Conservation (phyloP, 2,113 vertebrate genomes). For the Anseranas semipalmata region DNA sequence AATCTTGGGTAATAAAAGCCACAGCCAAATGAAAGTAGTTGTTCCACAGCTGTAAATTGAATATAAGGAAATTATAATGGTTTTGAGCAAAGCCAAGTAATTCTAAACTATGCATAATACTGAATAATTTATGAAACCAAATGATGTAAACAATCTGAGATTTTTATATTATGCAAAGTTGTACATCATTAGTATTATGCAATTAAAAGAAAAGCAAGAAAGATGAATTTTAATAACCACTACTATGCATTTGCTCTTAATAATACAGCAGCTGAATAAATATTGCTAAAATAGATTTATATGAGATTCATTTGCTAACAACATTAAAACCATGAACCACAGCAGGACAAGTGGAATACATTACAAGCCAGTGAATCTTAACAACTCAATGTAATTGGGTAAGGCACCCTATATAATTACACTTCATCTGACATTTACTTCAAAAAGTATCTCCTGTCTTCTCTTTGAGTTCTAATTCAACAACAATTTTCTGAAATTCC, state of each 20-base stretch:
- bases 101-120: slow-evolving; percentile 36
- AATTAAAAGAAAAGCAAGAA: slow-evolving; percentile 56
- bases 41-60: slow-evolving; percentile 92
- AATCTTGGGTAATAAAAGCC: slow-evolving; percentile 98
- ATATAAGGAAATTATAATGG: slow-evolving; percentile 44
- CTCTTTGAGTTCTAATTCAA: not conserved
- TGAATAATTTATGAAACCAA: slow-evolving; percentile 77
- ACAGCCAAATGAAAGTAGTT: slow-evolving; percentile 99
- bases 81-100: slow-evolving; percentile 39
- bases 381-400: too few relatives aligned
- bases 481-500: not conserved
- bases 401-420: not conserved
- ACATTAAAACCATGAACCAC: not conserved
- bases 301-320: slow-evolving; percentile 14
- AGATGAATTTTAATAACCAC: slow-evolving; percentile 49
- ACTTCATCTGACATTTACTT: not conserved
- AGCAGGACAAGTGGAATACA: not conserved
- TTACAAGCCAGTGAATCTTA: not conserved
- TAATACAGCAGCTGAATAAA: slow-evolving; percentile 42
- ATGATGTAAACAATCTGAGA: slow-evolving; percentile 33
- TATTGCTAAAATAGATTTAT: slow-evolving; percentile 1
- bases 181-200: slow-evolving; percentile 34
- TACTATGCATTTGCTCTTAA: slow-evolving; percentile 1
- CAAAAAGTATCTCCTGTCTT: not conserved
- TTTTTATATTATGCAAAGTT: slow-evolving; percentile 56